These are phyloP conservation scores for Melanotaenia trifasciata DNA, from an alignment of 2,797 vertebrate species.

Conservation along the genomic window DNA sequence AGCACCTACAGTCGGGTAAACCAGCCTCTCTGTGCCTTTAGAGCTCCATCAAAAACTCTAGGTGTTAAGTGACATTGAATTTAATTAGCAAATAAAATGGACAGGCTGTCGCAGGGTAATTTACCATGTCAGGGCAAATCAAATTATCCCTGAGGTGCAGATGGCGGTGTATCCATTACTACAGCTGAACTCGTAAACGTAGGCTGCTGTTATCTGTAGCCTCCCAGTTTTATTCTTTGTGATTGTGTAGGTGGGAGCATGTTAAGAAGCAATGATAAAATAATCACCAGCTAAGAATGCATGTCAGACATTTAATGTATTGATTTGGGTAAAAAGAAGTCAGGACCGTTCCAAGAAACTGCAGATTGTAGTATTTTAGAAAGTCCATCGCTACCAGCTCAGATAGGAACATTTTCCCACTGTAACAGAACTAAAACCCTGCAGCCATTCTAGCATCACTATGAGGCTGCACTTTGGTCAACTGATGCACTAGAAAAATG, in stretches of 20 bases:
- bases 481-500: not conserved
- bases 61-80: constrained; percentile 71
- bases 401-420: not conserved
- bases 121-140: constrained; percentile 77
- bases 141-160: constrained; percentile 73
- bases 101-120: constrained; percentile 68
- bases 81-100: constrained; percentile 75
- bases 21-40: constrained; percentile 27
- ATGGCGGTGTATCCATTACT: constrained; percentile 71
- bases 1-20: not conserved
- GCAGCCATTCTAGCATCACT: not conserved
- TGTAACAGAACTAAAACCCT: not conserved
- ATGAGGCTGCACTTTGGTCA: not conserved
- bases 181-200: constrained; percentile 53
- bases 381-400: not conserved
- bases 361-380: not conserved
- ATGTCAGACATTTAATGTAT: constrained; percentile 3
- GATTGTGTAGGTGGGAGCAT: constrained; percentile 27
- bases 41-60: constrained; percentile 40
- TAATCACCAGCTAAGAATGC: constrained; percentile 37
- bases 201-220: constrained; percentile 47
- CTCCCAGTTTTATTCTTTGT: constrained; percentile 40
- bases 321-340: constrained; percentile 21
- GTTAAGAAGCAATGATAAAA: constrained; percentile 44
- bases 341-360: constrained; percentile 27